phyloP scores from a whole-genome alignment of 2,113 vertebrate genomes.

The Catharus fuscescens region DNA sequence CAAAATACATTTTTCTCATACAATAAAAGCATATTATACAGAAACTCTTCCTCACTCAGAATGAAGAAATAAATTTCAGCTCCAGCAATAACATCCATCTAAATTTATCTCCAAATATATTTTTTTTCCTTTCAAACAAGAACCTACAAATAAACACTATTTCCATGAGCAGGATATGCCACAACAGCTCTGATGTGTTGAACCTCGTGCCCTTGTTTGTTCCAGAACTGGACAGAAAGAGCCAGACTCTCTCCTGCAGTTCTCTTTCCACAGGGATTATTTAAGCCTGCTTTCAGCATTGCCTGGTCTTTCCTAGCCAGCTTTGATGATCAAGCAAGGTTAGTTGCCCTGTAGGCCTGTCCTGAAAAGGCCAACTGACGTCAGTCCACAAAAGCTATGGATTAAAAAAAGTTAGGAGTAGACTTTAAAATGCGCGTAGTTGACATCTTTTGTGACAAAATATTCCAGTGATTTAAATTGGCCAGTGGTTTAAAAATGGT shows the following conservation, averaged over 20 bases:
- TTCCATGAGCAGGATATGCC: neutral
- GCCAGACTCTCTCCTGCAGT: neutral
- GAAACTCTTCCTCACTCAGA: neutral
- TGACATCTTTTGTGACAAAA: neutral
- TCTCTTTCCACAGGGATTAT: neutral
- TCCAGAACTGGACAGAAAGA: neutral
- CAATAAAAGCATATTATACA: neutral
- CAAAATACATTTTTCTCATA: neutral
- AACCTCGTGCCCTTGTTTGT: neutral
- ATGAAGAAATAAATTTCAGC: neutral
- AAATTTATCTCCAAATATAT: neutral
- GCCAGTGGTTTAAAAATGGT: neutral
- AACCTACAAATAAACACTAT: neutral
- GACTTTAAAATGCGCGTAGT: neutral
- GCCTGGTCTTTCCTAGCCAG: neutral
- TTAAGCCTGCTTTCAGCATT: neutral
- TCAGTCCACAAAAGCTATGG: neutral
- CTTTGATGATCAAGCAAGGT: slow-evolving; percentile 2
- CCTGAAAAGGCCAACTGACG: neutral
- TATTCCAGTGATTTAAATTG: neutral
- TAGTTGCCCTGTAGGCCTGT: neutral
- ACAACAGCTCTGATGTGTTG: neutral
- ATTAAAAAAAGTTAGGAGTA: neutral
- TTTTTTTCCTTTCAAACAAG: neutral
- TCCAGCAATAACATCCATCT: neutral